Conservation (phyloP, 2,113 vertebrate species). For the Tauraco erythrolophus region DNA sequence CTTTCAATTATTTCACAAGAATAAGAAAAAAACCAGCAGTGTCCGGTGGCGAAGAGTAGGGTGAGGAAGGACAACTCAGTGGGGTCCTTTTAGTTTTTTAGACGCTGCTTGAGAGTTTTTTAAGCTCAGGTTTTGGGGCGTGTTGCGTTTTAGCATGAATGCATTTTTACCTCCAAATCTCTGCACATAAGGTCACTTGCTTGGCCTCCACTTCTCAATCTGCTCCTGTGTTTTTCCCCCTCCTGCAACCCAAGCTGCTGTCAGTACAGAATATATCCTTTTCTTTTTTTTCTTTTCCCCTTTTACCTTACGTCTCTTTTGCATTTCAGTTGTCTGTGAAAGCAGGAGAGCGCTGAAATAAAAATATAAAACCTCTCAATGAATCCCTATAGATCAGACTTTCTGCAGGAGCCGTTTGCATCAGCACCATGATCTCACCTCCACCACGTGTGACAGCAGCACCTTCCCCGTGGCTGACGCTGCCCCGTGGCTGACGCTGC, state of each 20-base stretch:
- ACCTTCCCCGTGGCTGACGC: background rate
- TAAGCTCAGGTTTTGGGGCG: background rate
- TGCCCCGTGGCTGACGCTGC: background rate
- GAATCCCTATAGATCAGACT: background rate
- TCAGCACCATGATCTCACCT: background rate
- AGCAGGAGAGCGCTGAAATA: background rate
- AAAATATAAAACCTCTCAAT: background rate
- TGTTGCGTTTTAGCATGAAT: background rate
- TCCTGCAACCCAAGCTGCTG: background rate
- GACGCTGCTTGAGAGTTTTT: background rate
- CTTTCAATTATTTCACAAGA: background rate
- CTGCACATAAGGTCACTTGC: background rate
- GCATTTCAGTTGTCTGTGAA: background rate
- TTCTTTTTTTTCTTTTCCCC: background rate
- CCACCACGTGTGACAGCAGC: background rate
- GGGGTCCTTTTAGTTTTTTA: background rate
- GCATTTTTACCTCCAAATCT: background rate
- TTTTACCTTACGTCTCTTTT: background rate
- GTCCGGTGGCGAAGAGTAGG: background rate
- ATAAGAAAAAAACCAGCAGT: background rate
- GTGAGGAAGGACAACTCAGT: background rate
- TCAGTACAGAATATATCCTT: background rate
- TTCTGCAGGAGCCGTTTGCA: rapidly evolving
- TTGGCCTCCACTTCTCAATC: background rate
- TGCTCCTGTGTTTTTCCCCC: background rate